Conservation (phyloP, 2,888 invertebrate species). For the Lomographa bimaculata region DNA sequence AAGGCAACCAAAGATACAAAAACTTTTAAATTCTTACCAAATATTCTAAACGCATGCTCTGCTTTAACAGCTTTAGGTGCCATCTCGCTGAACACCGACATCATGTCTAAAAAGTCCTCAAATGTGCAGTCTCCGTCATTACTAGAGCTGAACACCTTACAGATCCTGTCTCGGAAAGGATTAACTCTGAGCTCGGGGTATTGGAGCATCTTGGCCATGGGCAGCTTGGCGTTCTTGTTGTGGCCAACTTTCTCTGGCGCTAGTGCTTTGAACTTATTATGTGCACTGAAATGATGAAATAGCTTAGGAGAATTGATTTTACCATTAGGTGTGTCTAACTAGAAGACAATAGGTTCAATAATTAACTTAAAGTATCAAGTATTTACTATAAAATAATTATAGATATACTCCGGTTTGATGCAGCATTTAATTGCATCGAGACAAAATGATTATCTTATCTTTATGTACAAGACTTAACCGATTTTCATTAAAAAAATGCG, state of each 20-base stretch:
- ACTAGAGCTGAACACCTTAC: conserved; percentile 94
- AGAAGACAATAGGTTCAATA: too few relatives aligned
- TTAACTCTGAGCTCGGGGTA: conserved; percentile 95
- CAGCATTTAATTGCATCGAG: too few relatives aligned
- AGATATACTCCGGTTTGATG: too few relatives aligned
- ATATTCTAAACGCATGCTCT: conserved; percentile 97
- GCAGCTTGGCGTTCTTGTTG: conserved; percentile 93
- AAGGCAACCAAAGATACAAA: too few relatives aligned
- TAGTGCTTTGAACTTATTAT: conserved; percentile 94
- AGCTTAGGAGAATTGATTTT: too few relatives aligned
- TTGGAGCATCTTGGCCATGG: conserved; percentile 92
- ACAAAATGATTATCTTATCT: too few relatives aligned
- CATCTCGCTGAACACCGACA: conserved; percentile 96
- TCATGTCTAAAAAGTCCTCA: conserved; percentile 98
- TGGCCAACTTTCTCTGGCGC: conserved; percentile 96
- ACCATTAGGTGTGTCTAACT: too few relatives aligned
- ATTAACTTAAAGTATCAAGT: too few relatives aligned
- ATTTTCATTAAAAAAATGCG: too few relatives aligned
- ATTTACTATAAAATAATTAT: too few relatives aligned
- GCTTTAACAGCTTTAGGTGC: conserved; percentile 96
- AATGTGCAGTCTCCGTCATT: conserved; percentile 96
- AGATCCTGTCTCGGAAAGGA: conserved; percentile 95
- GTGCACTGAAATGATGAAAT: conserved; percentile 86
- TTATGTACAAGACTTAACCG: too few relatives aligned
- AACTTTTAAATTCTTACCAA: too few relatives aligned